Evolutionary conservation across 2,113 vertebrate genomes (phyloP), one percentile per base, ranked within the genome.

Genomic region (Mustela lutreola): DNA sequence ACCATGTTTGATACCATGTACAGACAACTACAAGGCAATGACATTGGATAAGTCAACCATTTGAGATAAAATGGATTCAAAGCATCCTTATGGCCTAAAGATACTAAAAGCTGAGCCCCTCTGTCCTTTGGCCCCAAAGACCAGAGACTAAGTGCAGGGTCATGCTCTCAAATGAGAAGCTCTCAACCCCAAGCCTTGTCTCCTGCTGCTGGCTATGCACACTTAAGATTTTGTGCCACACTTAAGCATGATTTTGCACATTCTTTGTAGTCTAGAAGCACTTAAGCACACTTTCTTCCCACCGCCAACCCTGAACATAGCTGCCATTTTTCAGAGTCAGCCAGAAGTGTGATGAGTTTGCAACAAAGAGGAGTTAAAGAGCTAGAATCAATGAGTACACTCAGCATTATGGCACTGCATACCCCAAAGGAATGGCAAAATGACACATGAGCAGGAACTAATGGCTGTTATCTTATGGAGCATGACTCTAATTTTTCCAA

Each of bases 291-390:
- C 15, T 85, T 94, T 1, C 18, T 5, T 95, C 36, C 48, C 10
- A 86, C 16, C 50, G 56, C 7, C 42, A 93, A 71, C 21, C 36
- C 33, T 60, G 92, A 86, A 28, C 2, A 45, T n/a, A 15, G 22
- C 60, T 84, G 18, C 48, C 65, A 89, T 75, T 91, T 96, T 92
- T 90, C 81, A 83, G 79, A 97, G 45, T 96, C 63, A 88, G 70
- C 90, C 24, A 75, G 39, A 97, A 91, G 58, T 33, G 15, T 91
- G 78, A 89, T 82, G 39, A 95, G 12, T 50, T 93, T 95, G 31
- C 28, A 97, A 53, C 48, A 83, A 87, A 56, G 31, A 79, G 67
- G 7, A 83, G 92, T 87, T 86, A 86, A 86, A 96, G 82, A 86
- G 26, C 67, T 70, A 58, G 56, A 89, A 93, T 80, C 78, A 60